Percentiles rank a stretch among this genome's conserved stretches.
Evolutionary conservation across 2,888 invertebrate genomes (phyloP).

Genomic region (Ferrisia virgata): DNA sequence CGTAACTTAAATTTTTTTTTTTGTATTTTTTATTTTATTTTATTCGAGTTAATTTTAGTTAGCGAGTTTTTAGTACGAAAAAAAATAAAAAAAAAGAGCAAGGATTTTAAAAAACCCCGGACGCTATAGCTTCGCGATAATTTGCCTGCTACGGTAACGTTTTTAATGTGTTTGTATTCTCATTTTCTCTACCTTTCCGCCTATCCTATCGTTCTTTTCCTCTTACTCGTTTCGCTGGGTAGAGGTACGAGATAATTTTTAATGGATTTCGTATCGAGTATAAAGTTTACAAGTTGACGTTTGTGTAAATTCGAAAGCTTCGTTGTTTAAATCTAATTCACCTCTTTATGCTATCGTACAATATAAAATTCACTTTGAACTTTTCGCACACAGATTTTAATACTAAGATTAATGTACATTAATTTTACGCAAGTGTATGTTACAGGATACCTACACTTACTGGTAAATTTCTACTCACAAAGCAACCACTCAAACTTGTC

Average conservation of each 20-base stretch:
- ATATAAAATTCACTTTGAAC: conserved; percentile 4
- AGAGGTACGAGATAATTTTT: conserved; percentile 4
- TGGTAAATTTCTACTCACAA: no score
- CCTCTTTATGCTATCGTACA: neutral
- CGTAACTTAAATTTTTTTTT: no score
- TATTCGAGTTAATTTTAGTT: neutral
- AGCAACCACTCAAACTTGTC: no score
- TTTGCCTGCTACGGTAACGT: neutral
- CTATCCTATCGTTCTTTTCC: neutral
- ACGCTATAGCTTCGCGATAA: neutral
- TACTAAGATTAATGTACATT: neutral
- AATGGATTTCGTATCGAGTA: conserved; percentile 20
- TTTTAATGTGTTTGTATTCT: conserved; percentile 1
- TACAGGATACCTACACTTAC: no score
- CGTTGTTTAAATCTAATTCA: neutral
- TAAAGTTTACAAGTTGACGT: conserved; percentile 10
- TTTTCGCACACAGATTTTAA: neutral
- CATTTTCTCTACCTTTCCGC: neutral
- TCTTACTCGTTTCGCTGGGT: neutral
- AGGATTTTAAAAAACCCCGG: neutral
- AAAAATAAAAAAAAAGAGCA: neutral
- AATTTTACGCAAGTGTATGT: neutral
- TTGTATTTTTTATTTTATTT: neutral
- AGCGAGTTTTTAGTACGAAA: neutral
- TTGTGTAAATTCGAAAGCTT: neutral